Conservation (phyloP, 2,888 invertebrate genomes). For the Odontocolon sp. region DNA sequence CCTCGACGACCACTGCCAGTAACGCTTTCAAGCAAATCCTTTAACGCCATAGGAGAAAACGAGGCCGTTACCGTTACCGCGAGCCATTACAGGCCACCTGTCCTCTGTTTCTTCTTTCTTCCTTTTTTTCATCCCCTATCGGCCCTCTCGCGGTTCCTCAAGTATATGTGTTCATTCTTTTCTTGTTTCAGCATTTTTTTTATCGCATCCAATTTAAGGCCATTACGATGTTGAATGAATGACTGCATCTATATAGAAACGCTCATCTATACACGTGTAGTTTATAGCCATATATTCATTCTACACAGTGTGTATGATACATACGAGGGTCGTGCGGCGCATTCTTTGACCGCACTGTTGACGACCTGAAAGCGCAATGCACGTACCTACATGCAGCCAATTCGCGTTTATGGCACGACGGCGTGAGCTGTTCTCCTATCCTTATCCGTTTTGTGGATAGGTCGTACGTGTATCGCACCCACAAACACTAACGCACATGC, state of each 20-base stretch:
- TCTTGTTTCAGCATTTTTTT: not conserved
- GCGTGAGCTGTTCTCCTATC: no score
- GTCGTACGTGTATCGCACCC: constrained; percentile 13
- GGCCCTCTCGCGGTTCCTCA: not conserved
- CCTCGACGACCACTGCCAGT: constrained; percentile 19
- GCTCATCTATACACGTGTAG: constrained; percentile 15
- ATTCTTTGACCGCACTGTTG: constrained; percentile 44
- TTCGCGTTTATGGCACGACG: constrained; percentile 56
- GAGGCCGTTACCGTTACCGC: constrained; percentile 49
- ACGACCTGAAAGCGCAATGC: constrained; percentile 45
- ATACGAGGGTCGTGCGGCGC: constrained; percentile 1
- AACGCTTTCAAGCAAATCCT: constrained; percentile 55
- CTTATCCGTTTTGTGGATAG: constrained; percentile 43
- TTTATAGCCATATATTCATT: constrained; percentile 39
- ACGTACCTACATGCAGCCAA: constrained; percentile 26
- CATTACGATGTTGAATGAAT: constrained; percentile 21
- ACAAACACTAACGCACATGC: constrained; percentile 43
- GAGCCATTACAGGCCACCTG: constrained; percentile 54
- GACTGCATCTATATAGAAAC: constrained; percentile 29
- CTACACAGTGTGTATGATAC: constrained; percentile 13
- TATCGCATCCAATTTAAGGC: constrained; percentile 35
- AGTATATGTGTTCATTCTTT: not conserved
- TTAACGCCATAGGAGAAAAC: constrained; percentile 53
- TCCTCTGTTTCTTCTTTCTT: constrained; percentile 28
- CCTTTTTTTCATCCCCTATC: not conserved